These are phyloP conservation scores for Hippocampus guttulatus DNA, from an alignment of 2,113 vertebrate genomes.

Conservation along the genomic window DNA sequence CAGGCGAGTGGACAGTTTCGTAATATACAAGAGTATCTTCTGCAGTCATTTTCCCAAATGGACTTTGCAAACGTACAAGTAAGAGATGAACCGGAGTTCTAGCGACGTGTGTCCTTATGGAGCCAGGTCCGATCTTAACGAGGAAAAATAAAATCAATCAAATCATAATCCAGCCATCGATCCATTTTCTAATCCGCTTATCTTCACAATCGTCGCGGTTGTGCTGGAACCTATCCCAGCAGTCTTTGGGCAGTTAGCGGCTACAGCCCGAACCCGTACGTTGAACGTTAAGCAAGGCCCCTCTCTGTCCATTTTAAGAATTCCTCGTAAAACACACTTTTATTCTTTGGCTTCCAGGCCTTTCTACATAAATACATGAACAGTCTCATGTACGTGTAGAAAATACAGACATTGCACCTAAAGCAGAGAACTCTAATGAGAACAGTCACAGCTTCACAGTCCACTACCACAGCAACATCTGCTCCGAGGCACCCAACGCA, in stretches of 20 bases:
- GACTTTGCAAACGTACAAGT: not conserved
- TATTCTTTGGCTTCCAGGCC: too few species aligned
- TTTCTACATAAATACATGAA: not conserved
- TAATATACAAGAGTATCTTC: not conserved
- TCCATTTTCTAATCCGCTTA: too few species aligned
- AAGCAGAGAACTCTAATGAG: slow-evolving; percentile 24
- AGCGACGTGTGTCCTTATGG: slow-evolving; percentile 11
- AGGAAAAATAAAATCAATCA: slow-evolving; percentile 19
- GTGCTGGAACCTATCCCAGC: too few species aligned
- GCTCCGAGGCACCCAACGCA: slow-evolving; percentile 44
- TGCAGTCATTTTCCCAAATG: not conserved
- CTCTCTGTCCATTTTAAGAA: not conserved
- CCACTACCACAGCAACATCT: slow-evolving; percentile 47
- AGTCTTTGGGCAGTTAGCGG: too few species aligned
- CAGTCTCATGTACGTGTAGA: not conserved
- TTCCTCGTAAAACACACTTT: too few species aligned
- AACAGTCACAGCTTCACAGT: slow-evolving; percentile 19
- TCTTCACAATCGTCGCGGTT: too few species aligned
- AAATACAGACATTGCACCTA: slow-evolving; percentile 1
- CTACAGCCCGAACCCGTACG: too few species aligned
- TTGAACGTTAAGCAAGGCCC: too few species aligned
- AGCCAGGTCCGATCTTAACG: slow-evolving; percentile 41
- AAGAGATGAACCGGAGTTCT: slow-evolving; percentile 22
- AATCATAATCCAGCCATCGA: slow-evolving; percentile 27
- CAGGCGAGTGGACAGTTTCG: not conserved